phyloP scores from a whole-genome alignment of 2,888 invertebrate species.

The Drosophila aldrichi region DNA sequence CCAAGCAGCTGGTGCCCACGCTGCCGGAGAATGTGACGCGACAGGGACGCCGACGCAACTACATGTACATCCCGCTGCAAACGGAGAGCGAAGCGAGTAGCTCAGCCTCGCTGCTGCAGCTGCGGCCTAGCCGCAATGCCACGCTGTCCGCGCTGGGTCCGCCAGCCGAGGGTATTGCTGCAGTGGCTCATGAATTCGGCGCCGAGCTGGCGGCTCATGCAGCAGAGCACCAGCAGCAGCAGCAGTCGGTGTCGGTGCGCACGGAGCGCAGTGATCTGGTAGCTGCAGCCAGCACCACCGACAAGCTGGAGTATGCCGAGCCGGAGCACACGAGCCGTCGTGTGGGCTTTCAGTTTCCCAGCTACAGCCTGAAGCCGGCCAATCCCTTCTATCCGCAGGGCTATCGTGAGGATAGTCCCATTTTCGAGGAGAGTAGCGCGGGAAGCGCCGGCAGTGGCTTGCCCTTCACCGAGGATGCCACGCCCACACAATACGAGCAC shows the following conservation, averaged over 20 bases:
- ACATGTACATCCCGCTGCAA: slow-evolving; percentile 83
- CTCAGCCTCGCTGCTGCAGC: slow-evolving; percentile 55
- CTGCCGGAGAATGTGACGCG: slow-evolving; percentile 75
- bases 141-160: slow-evolving; percentile 79
- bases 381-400: slow-evolving; percentile 84
- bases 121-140: slow-evolving; percentile 78
- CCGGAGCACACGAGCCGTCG: slow-evolving; percentile 83
- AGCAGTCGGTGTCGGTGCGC: slow-evolving; percentile 55
- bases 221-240: slow-evolving; percentile 10
- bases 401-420: slow-evolving; percentile 84
- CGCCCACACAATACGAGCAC: slow-evolving; percentile 67
- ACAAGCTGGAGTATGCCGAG: slow-evolving; percentile 70
- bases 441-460: slow-evolving; percentile 54
- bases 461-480: slow-evolving; percentile 81
- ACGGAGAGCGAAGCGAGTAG: slow-evolving; percentile 51
- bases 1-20: slow-evolving; percentile 80
- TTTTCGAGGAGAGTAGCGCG: slow-evolving; percentile 78
- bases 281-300: slow-evolving; percentile 56
- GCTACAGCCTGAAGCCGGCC: slow-evolving; percentile 82
- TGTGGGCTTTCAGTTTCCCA: slow-evolving; percentile 85
- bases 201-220: slow-evolving; percentile 62
- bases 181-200: slow-evolving; percentile 72
- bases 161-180: slow-evolving; percentile 74
- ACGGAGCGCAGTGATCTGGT: slow-evolving; percentile 79
- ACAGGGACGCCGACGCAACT: slow-evolving; percentile 75